Evolutionary conservation across 1,140 invertebrate species (phyloP), one percentile per base, ranked within the genome.

Genomic region (Anastrepha obliqua): DNA sequence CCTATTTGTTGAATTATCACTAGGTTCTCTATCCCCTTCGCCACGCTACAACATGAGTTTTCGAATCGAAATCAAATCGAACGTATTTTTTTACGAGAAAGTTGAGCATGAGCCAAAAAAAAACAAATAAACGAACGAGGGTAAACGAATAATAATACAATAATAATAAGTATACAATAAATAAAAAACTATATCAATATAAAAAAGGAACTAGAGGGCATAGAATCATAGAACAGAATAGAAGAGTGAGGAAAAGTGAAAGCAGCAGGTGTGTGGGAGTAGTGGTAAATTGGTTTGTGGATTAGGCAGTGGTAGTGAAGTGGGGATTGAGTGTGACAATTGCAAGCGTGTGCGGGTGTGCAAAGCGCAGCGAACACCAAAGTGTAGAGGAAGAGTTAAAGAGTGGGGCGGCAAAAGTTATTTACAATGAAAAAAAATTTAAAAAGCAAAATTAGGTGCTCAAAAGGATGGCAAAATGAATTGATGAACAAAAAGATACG

Each of bases 11-110:
- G 91, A 91, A 90, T 90, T 85, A 90, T 92, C 91, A 89, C 89
- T 91, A 88, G 91, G 91, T 67, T 92, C 91, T 89, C 91, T 90
- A 91, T 91, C 90, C 89, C 91, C 91, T 85, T 81, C 88, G 91
- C 91, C 91, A 87, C 88, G 88, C 88, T 89, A 85, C 60, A 86
- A 86, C 60, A 86, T 51, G 86, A 65, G 42, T 65, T 86, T 62
- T 65, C 60, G 44, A 86, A 87, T 67, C 51, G 65, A 87, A 87
- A 87, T 67, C 51, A 87, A 87, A 87, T 87, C 42, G 29, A 70
- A 87, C 47, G 55, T 44, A 44, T 39, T 60, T 59, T 29, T 87
- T 59, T 81, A 81, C 58, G 62, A 87, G 74, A 44, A 62, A 59
- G 55, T 62, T 87, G 74, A 87, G 39, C 42, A 87, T 87, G 29